Evolutionary conservation across 2,113 vertebrate genomes (phyloP).

Genomic region (Diadophis punctatus): DNA sequence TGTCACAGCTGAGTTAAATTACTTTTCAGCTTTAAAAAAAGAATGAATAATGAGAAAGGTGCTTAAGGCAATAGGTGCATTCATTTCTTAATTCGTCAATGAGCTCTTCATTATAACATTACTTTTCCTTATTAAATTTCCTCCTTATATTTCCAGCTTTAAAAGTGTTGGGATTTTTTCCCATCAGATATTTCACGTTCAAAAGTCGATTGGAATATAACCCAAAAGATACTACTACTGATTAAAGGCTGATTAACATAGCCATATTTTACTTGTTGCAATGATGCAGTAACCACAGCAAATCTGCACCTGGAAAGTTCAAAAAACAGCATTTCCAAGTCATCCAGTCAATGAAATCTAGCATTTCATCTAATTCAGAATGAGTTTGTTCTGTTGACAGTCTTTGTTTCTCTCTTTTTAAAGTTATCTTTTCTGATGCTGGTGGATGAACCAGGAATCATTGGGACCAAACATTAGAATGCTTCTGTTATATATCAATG

Average conservation of each 20-base stretch:
- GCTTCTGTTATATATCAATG: neutral
- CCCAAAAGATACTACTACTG: neutral
- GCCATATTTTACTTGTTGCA: neutral
- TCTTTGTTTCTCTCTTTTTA: neutral
- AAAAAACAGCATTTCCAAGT: neutral
- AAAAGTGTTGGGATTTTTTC: neutral
- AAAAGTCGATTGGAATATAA: neutral
- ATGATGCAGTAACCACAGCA: neutral
- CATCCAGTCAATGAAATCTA: neutral
- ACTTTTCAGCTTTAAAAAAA: neutral
- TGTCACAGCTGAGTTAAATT: neutral
- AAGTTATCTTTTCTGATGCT: neutral
- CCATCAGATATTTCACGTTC: neutral
- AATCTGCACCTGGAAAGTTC: neutral
- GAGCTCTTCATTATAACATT: neutral
- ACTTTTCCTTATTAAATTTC: neutral
- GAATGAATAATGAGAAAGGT: conserved; percentile 17
- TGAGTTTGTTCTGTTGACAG: neutral
- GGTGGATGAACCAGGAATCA: neutral
- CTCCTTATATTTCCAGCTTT: neutral
- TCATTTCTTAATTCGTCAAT: conserved; percentile 4
- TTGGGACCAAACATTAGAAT: neutral
- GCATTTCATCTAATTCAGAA: neutral
- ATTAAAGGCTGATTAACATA: neutral
- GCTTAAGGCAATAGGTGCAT: conserved; percentile 9